phyloP scores from a whole-genome alignment of 2,888 invertebrate genomes.

The Melanostoma mellinum region DNA sequence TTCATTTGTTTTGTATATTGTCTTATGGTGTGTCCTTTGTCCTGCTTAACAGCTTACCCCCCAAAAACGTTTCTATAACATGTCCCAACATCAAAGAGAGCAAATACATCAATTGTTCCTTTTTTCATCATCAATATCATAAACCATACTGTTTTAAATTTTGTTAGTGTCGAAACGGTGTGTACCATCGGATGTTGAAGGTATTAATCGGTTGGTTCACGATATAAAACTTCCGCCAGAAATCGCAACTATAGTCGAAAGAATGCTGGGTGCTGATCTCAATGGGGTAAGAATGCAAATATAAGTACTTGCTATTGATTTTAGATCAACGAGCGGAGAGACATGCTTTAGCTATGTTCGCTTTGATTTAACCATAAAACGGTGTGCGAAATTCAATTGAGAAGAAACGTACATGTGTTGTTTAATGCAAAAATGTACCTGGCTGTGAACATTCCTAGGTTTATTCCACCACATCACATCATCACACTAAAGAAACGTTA shows the following conservation, averaged over 20 bases:
- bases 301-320: background rate
- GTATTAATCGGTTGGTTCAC: conserved; percentile 56
- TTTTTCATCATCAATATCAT: background rate
- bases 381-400: too few species aligned
- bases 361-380: too few species aligned
- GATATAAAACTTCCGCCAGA: conserved; percentile 51
- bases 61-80: conserved; percentile 4
- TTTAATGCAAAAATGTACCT: too few species aligned
- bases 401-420: too few species aligned
- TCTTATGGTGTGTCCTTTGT: conserved; percentile 55
- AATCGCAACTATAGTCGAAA: conserved; percentile 62
- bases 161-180: conserved; percentile 76
- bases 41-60: conserved; percentile 44
- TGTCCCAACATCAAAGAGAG: background rate
- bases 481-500: too few species aligned
- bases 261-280: conserved; percentile 67
- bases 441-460: too few species aligned
- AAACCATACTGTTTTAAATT: conserved; percentile 50
- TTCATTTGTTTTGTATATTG: conserved; percentile 17
- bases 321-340: background rate
- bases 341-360: too few species aligned
- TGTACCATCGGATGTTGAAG: conserved; percentile 74
- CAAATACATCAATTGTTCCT: background rate
- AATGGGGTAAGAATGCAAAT: conserved; percentile 75
- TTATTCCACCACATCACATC: too few species aligned